These are phyloP conservation scores for Ips typographus DNA, from an alignment of 1,140 invertebrate species.

Conservation along the genomic window DNA sequence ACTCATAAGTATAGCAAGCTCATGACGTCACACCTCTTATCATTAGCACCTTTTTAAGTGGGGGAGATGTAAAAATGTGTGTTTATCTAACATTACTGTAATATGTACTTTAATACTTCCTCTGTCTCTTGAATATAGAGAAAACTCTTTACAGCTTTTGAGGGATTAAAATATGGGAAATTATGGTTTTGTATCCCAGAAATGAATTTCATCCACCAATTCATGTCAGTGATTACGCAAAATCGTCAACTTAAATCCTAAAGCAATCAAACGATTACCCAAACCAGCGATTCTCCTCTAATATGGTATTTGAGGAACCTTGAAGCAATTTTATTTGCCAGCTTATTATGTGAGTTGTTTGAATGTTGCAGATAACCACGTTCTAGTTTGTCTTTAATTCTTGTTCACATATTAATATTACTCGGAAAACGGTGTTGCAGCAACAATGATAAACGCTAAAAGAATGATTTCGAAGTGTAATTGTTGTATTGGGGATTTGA, in stretches of 20 bases:
- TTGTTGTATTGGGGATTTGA: not conserved
- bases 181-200: too few relatives aligned
- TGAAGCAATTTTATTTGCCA: slow-evolving; percentile 4
- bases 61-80: slow-evolving; percentile 9
- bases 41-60: slow-evolving; percentile 44
- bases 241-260: not conserved
- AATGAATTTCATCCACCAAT: not conserved
- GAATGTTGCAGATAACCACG: slow-evolving; percentile 6
- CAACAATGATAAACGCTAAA: not conserved
- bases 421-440: not conserved
- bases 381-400: not conserved
- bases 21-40: slow-evolving; percentile 43
- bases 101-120: not conserved
- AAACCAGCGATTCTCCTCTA: not conserved
- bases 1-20: slow-evolving; percentile 41
- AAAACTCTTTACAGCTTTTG: not conserved
- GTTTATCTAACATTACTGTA: too few relatives aligned
- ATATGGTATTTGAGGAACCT: slow-evolving; percentile 1
- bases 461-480: not conserved
- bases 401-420: not conserved
- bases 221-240: not conserved
- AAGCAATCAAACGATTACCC: not conserved
- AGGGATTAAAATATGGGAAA: too few relatives aligned
- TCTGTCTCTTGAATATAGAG: not conserved
- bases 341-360: slow-evolving; percentile 3